Conservation (phyloP, 1,140 invertebrate genomes). For the Olivierus martensii region DNA sequence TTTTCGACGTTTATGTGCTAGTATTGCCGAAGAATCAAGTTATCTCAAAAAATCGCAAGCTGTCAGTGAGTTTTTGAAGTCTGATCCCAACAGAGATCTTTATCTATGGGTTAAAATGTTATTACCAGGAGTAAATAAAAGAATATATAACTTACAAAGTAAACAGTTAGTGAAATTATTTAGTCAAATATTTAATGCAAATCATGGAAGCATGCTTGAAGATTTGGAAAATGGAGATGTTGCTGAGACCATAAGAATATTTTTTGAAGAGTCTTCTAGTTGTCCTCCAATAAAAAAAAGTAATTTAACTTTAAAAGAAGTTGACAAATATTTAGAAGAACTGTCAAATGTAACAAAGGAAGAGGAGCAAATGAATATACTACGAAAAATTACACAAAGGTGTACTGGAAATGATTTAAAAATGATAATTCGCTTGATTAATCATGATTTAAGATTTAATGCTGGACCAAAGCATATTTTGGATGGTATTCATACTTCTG, state of each 20-base stretch:
- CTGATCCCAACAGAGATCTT: constrained; percentile 54
- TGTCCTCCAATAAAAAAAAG: constrained; percentile 50
- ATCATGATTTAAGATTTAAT: constrained; percentile 81
- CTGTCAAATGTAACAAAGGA: constrained; percentile 65
- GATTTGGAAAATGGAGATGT: constrained; percentile 75
- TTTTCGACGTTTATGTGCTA: constrained; percentile 60
- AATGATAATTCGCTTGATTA: constrained; percentile 71
- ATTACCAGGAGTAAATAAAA: constrained; percentile 64
- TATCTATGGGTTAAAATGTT: constrained; percentile 68
- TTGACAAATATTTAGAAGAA: constrained; percentile 57
- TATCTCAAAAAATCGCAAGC: constrained; percentile 69
- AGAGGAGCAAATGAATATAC: constrained; percentile 65
- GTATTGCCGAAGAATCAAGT: constrained; percentile 51
- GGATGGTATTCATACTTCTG: constrained; percentile 66
- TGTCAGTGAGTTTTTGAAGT: constrained; percentile 50
- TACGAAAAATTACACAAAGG: constrained; percentile 52
- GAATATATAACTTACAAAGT: constrained; percentile 81
- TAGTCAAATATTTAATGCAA: constrained; percentile 56
- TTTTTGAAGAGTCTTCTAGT: constrained; percentile 52
- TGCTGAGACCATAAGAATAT: constrained; percentile 67
- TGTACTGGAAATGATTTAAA: constrained; percentile 73
- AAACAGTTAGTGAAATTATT: constrained; percentile 84
- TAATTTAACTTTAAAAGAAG: constrained; percentile 42
- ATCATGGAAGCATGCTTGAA: constrained; percentile 65
- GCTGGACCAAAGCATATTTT: constrained; percentile 82